Percentiles rank a stretch among this genome's conserved stretches.
These are phyloP conservation scores for Paramormyrops hopkinsi DNA, from an alignment of 2,797 vertebrate genomes.

Conservation along the genomic window DNA sequence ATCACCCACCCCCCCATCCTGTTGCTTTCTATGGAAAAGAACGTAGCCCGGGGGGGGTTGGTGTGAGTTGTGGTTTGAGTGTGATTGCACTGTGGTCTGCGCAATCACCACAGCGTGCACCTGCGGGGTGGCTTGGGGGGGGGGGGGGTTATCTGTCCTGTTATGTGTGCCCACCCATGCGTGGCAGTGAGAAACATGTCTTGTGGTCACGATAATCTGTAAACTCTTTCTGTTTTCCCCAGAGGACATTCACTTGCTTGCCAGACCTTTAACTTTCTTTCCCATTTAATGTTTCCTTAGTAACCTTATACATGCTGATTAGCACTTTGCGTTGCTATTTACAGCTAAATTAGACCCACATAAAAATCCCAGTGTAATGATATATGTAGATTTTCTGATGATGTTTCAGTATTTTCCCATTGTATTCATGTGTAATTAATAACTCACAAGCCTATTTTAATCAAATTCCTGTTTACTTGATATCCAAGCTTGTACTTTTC, in stretches of 20 bases:
- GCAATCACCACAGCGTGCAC: slow-evolving; percentile 8
- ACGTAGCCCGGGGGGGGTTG: not conserved
- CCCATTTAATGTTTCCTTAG: not conserved
- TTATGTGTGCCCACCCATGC: slow-evolving; percentile 38
- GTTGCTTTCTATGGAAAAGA: not conserved
- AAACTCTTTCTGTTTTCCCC: not conserved
- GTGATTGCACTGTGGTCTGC: slow-evolving; percentile 12
- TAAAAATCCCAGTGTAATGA: not conserved
- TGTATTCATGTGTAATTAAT: not conserved
- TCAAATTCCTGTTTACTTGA: not conserved
- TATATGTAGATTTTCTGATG: not conserved
- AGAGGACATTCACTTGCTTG: not conserved
- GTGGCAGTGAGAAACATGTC: slow-evolving; percentile 13
- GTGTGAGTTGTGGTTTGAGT: slow-evolving; percentile 20
- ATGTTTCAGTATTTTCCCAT: not conserved
- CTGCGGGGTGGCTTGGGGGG: not conserved
- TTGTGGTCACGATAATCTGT: not conserved
- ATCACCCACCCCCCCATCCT: not conserved
- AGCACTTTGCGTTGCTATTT: not conserved
- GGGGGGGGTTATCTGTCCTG: not conserved
- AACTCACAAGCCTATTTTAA: not conserved
- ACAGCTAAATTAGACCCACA: not conserved
- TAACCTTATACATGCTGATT: not conserved
- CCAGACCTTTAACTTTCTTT: not conserved
- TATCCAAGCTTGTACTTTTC: not conserved